Base-by-base conservation (phyloP, 1,140 invertebrate genomes). In the Alviniconcha marisindica region DNA sequence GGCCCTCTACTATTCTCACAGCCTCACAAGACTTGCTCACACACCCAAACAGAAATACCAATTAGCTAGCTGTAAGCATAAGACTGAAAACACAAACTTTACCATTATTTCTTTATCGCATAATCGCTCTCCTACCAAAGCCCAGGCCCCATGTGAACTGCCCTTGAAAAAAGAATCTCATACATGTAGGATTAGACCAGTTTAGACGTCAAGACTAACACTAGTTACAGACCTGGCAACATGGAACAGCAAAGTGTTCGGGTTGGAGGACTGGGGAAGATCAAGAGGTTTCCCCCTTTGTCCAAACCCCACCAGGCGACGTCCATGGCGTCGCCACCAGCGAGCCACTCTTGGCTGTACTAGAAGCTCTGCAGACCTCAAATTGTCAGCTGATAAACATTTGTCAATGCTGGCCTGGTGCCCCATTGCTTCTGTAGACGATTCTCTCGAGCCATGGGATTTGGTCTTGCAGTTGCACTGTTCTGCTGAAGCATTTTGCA, bases 161-260 rank as follows among this genome's bases (percentile, higher is more conserved):
- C 3, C 5, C 24, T 33, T 51, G 44, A 73, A 44, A 73, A 28
- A 77, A 60, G 2, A 48, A 28, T 15, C 42, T 28, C 14, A 44
- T 7, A 24, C 42, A 51, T 10, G 48, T 63, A 24, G 33, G 54
- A n/a, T 4, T 21, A 63, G 42, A 51, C 24, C 15, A 60, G 18
- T 56, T 12, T 66, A 51, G 44, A 28, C 15, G 28, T 12, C 48
- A 74, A 54, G n/a, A 21, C 2, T 21, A 36, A 38, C 1, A 15
- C 38, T 38, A 4, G 21, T 42, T 7, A 44, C 60, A 28, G 63
- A 85, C 84, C 84, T 85, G 40, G 77, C 54, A 51, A 85, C 77
- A 73, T 71, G 82, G 54, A 83, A 77, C 24, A 85, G 48, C 7
- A 85, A n/a, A 21, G 84, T 85, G 63, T 85, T 85, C 4, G 84